A percentile compares a stretch with the other conserved stretches of the same genome.
Conservation (phyloP, 1,140 invertebrate genomes). For the Drosophila kepulauana region DNA sequence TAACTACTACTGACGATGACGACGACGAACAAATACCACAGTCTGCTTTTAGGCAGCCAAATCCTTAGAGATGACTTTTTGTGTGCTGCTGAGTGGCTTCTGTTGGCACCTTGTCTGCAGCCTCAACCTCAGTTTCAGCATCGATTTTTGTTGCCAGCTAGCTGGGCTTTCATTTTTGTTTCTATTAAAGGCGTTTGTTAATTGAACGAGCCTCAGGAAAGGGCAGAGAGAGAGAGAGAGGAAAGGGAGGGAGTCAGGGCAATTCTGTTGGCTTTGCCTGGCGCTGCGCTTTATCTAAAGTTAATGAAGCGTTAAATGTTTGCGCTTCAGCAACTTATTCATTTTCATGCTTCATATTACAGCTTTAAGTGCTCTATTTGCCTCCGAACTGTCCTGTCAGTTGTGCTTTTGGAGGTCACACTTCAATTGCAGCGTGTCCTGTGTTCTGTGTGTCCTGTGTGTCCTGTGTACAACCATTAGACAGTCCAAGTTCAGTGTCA, state of each 20-base stretch:
- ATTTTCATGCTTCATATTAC: conserved; percentile 76
- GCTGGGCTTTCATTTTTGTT: conserved; percentile 29
- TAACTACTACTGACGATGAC: no score
- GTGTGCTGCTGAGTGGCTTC: conserved; percentile 51
- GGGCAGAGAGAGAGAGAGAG: not conserved
- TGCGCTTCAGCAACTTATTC: conserved; percentile 81
- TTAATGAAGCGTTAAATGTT: conserved; percentile 84
- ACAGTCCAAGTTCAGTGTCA: conserved; percentile 68
- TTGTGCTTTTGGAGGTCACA: conserved; percentile 66
- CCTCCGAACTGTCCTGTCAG: conserved; percentile 32
- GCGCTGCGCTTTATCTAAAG: conserved; percentile 75
- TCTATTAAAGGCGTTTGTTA: conserved; percentile 29
- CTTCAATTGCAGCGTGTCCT: conserved; percentile 60
- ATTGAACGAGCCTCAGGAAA: not conserved
- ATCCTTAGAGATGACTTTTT: conserved; percentile 38
- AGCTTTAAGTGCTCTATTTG: conserved; percentile 81
- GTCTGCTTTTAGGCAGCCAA: conserved; percentile 27
- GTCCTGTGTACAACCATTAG: not conserved
- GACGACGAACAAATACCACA: not conserved
- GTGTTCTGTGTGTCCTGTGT: not conserved
- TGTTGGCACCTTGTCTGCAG: conserved; percentile 62
- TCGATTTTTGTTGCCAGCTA: conserved; percentile 60
- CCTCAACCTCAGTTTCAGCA: conserved; percentile 20
- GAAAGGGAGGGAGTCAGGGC: not conserved
- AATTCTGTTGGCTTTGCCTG: conserved; percentile 31